phyloP scores from a whole-genome alignment of 1,140 invertebrate species.

The Brachionus angularis region DNA sequence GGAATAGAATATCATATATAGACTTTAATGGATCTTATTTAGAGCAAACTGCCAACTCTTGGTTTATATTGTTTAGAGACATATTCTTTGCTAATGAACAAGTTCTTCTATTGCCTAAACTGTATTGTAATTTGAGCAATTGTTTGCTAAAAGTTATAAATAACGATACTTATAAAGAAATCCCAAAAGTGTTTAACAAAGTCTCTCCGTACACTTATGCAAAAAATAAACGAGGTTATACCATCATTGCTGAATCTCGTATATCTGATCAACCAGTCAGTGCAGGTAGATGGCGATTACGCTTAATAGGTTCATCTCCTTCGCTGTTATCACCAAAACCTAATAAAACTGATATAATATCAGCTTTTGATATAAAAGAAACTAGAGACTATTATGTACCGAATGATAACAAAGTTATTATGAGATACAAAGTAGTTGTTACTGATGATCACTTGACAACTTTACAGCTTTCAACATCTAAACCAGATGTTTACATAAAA shows the following conservation, averaged over 20 bases:
- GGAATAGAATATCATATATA: slow-evolving; percentile 56
- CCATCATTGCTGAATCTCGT: slow-evolving; percentile 55
- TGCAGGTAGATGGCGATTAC: slow-evolving; percentile 53
- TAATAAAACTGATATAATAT: slow-evolving; percentile 50
- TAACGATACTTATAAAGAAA: slow-evolving; percentile 56
- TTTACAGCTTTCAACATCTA: slow-evolving; percentile 56
- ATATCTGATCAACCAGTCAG: slow-evolving; percentile 51
- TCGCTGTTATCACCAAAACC: slow-evolving; percentile 49
- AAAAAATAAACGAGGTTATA: slow-evolving; percentile 57
- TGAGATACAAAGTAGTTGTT: slow-evolving; percentile 56
- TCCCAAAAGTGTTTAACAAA: slow-evolving; percentile 56
- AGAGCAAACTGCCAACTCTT: slow-evolving; percentile 53
- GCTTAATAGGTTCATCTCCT: slow-evolving; percentile 55
- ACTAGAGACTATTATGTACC: slow-evolving; percentile 57
- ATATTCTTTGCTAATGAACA: slow-evolving; percentile 56
- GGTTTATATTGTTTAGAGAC: slow-evolving; percentile 58
- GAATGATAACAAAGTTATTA: slow-evolving; percentile 53
- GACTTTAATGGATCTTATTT: slow-evolving; percentile 54
- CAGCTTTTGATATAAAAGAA: slow-evolving; percentile 51
- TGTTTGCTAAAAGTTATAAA: slow-evolving; percentile 56
- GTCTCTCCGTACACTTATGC: slow-evolving; percentile 56
- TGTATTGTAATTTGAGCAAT: slow-evolving; percentile 53
- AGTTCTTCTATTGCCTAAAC: slow-evolving; percentile 53
- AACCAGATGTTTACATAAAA: slow-evolving; percentile 54
- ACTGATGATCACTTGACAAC: slow-evolving; percentile 55